Conservation (phyloP, 2,113 vertebrate genomes). For the Myrmecophaga tridactyla region DNA sequence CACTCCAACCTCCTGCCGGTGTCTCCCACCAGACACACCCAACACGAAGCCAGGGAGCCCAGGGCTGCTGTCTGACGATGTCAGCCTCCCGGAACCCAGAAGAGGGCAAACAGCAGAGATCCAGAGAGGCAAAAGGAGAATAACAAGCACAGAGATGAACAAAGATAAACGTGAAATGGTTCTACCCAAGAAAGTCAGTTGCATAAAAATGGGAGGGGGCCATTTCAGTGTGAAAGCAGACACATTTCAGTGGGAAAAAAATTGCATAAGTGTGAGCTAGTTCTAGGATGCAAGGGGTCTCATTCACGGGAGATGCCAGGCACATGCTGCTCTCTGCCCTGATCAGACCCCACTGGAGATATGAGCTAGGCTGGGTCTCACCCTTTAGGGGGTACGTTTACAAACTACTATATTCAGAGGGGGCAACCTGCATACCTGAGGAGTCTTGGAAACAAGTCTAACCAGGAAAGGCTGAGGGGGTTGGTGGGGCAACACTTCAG, state of each 20-base stretch:
- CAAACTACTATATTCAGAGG: background rate
- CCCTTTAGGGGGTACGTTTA: background rate
- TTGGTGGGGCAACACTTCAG: background rate
- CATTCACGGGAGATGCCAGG: background rate
- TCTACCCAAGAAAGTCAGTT: constrained; percentile 1
- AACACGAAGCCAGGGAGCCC: background rate
- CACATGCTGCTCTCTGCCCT: background rate
- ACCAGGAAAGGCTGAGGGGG: background rate
- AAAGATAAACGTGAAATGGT: background rate
- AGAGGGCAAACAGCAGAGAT: background rate
- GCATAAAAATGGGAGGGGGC: background rate
- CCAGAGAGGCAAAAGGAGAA: background rate
- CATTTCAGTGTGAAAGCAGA: background rate
- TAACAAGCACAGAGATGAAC: background rate
- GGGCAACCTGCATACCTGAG: background rate
- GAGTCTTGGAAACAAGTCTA: background rate
- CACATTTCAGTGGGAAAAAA: background rate
- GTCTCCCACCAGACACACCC: background rate
- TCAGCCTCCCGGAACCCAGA: background rate
- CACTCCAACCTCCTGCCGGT: background rate
- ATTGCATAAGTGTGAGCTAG: background rate
- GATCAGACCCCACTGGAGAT: background rate
- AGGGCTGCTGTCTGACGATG: background rate
- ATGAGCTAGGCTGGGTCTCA: background rate
- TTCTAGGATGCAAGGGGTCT: background rate